Conservation (phyloP, 2,113 vertebrate species). For the Trichechus manatus region DNA sequence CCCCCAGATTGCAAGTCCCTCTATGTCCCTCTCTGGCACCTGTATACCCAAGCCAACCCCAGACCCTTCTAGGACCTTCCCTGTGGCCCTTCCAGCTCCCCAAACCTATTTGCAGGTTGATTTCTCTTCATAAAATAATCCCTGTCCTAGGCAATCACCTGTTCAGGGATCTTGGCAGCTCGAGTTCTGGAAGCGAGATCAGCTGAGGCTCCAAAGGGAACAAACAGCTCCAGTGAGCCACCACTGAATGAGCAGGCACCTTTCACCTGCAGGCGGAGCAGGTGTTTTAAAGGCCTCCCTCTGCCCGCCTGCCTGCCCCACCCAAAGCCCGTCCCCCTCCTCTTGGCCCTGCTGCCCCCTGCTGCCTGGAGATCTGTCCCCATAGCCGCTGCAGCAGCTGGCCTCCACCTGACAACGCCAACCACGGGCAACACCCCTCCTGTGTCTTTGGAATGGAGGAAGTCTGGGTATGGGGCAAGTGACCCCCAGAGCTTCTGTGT, state of each 20-base stretch:
- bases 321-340: not conserved
- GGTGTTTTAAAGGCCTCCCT: constrained; percentile 72
- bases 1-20: not conserved
- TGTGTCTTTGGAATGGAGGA: not conserved
- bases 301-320: constrained; percentile 43
- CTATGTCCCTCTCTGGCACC: not conserved
- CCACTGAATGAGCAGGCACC: constrained; percentile 13
- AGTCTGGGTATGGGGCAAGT: not conserved
- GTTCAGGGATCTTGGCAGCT: constrained; percentile 44
- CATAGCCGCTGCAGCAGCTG: not conserved
- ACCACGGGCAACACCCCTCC: not conserved
- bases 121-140: not conserved
- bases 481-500: not conserved
- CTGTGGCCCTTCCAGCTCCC: not conserved
- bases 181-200: constrained; percentile 33
- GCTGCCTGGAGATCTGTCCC: constrained; percentile 67
- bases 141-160: constrained; percentile 68
- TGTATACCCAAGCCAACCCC: not conserved
- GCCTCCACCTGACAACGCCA: not conserved
- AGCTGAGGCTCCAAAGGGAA: not conserved
- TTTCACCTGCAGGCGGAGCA: constrained; percentile 67
- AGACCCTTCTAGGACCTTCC: not conserved
- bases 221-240: constrained; percentile 33
- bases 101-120: constrained; percentile 29
- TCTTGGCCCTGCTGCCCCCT: constrained; percentile 74